Base-by-base conservation (phyloP, 2,113 vertebrate genomes). In the Alosa alosa region DNA sequence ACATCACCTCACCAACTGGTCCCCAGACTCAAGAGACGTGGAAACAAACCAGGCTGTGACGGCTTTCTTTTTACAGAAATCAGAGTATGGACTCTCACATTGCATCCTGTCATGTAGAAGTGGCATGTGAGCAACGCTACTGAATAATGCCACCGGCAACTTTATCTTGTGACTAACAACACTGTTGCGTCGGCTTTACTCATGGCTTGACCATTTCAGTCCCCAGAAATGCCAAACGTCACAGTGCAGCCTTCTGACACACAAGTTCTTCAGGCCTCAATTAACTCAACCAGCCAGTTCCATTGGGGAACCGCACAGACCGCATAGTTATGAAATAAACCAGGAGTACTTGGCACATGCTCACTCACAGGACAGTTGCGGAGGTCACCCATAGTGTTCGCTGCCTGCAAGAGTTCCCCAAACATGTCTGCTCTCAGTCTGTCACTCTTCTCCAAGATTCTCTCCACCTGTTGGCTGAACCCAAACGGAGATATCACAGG, bases 341-440 rank as follows among this genome's bases (percentile, higher is more conserved):
- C 39, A 18, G 17, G 46, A 36, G 64, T 31, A 4, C 31, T 13
- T 72, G n/a, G 10, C 64, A 36, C n/a, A 13, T 9, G 25, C 9
- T 31, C 64, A 95, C 96, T 91, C 93, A 99, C 98, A 86, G 98
- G 98, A 88, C 98, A 99, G 87, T 96, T 98, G 60, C 98, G 96
- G 83, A 96, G 97, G 93, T 99, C 98, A 88, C 97, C 98, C 9
- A 96, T 93, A 88, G 97, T 99, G 93, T 97, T 98, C 91, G 98
- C 98, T 81, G 98, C 97, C 94, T 98, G 98, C 88, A 99, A 95
- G 93, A 99, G 90, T 90, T 99, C 97, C 0, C 97, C 97, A 81
- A 99, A 99, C 97, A 97, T 97, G 92, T 99, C 98, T 0, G 97
- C 96, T 87, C 96, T 95, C 81, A 97, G 93, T 11, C 97, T 96